phyloP scores from a whole-genome alignment of 2,888 invertebrate genomes.

The Aspidiotus destructor region DNA sequence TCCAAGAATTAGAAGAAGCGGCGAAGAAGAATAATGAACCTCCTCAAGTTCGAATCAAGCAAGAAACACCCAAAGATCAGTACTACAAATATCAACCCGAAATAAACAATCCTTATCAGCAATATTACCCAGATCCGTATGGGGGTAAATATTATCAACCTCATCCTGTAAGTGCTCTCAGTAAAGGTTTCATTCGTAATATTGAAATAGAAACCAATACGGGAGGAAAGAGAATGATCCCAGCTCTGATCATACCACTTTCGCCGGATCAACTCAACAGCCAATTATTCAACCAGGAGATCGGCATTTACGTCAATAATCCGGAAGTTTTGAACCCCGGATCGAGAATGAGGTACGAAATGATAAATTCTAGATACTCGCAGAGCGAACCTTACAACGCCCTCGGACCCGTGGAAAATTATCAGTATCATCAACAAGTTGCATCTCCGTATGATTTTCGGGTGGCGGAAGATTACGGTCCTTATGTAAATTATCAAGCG shows the following conservation, averaged over 20 bases:
- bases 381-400: slow-evolving; percentile 8
- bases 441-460: background rate
- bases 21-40: slow-evolving; percentile 1
- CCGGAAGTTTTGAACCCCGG: background rate
- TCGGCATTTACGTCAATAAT: background rate
- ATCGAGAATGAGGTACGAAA: slow-evolving; percentile 6
- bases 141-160: background rate
- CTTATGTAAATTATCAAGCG: background rate
- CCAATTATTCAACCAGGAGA: slow-evolving; percentile 12
- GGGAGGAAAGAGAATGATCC: slow-evolving; percentile 11
- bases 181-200: slow-evolving; percentile 24
- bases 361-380: slow-evolving; percentile 5
- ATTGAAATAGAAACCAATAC: slow-evolving; percentile 22
- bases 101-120: slow-evolving; percentile 1
- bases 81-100: slow-evolving; percentile 14
- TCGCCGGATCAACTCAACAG: slow-evolving; percentile 16
- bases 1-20: slow-evolving; percentile 15
- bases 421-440: background rate
- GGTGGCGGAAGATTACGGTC: background rate
- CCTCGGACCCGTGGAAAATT: background rate
- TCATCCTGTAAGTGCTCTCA: background rate
- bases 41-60: slow-evolving; percentile 9
- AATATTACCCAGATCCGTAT: background rate
- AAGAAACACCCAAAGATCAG: slow-evolving; percentile 25
- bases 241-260: slow-evolving; percentile 22